Evolutionary conservation across 2,888 invertebrate genomes (phyloP), one percentile per base, ranked within the genome.

Genomic region (Lumbricus terrestris): DNA sequence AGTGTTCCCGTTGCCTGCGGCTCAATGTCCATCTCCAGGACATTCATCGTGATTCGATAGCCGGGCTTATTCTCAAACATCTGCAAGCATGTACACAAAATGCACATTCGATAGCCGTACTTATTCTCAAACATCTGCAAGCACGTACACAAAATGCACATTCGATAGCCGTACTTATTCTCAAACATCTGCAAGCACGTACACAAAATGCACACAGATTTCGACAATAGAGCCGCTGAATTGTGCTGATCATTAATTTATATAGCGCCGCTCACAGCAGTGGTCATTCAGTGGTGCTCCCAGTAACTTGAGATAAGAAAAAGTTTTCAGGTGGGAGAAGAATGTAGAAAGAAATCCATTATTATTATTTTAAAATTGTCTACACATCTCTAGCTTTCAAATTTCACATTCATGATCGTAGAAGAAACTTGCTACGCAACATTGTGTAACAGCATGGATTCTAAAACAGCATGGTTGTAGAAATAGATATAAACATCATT

Each of bases 41-140:
- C 97, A 93, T 97, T 97, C 85, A 98, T 95, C 0, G 98, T 98
- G 47, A 99, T 95, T 5, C 97, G 96, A 93, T 97, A 97, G 13
- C 97, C 97, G 29, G 3, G 5, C 15, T 35, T 29, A 20, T 93
- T 93, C 38, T 37, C 82, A 89, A 93, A 94, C 82, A 47, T 92
- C 94, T 94, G 90, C 34, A 47, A 54, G 42, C 3, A 88, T 35
- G 29, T 23, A 88, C 35, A n/a, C n/a, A n/a, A n/a, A n/a, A n/a
- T n/a, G n/a, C n/a, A n/a, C 47, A 99, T 95, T 5, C 97, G 96
- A 93, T 97, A 97, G 13, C 97, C 97, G 29, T 3, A 8, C 15
- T 35, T 29, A 20, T 93, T 93, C 38, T 37, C 82, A 89, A 93
- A 94, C 82, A 47, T 92, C 94, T 94, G 90, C 34, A 47, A 54